These are phyloP conservation scores for Synanthedon andrenaeformis DNA, from an alignment of 2,888 invertebrate species.

Conservation along the genomic window DNA sequence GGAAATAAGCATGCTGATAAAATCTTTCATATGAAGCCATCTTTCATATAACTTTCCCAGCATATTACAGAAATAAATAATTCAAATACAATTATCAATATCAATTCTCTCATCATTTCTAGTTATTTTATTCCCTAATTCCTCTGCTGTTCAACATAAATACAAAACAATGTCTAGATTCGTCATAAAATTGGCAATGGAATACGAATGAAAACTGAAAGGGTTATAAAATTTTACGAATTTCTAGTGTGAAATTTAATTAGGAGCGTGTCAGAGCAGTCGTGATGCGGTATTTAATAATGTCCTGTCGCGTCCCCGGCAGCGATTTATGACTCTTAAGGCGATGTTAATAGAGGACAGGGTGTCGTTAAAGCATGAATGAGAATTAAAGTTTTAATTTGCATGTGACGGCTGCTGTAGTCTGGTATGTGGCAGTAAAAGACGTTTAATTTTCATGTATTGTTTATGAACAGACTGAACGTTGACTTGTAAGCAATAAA, in stretches of 20 bases:
- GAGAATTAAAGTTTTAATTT: constrained; percentile 41
- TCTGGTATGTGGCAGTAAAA: background rate
- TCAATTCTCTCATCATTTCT: too few species aligned
- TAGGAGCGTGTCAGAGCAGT: constrained; percentile 43
- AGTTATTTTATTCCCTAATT: too few species aligned
- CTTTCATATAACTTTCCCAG: too few species aligned
- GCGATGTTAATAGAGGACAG: constrained; percentile 21
- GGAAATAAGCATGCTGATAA: too few species aligned
- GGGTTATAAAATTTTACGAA: constrained; percentile 54
- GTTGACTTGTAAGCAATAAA: too few species aligned
- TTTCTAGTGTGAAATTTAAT: constrained; percentile 60
- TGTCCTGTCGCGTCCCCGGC: constrained; percentile 34
- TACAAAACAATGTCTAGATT: too few species aligned
- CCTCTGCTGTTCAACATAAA: too few species aligned
- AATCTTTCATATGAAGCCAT: too few species aligned
- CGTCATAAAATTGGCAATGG: constrained; percentile 18
- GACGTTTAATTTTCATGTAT: background rate
- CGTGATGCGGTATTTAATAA: constrained; percentile 57
- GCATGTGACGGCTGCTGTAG: constrained; percentile 7
- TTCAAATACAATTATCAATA: too few species aligned
- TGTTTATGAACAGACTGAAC: too few species aligned
- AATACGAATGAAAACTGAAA: constrained; percentile 41
- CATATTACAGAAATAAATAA: too few species aligned
- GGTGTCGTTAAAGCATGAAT: constrained; percentile 31
- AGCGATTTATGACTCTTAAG: constrained; percentile 42